Percentiles rank a stretch among this genome's conserved stretches.
phyloP scores from a whole-genome alignment of 2,888 invertebrate genomes.

The Priocnemis perturbator region DNA sequence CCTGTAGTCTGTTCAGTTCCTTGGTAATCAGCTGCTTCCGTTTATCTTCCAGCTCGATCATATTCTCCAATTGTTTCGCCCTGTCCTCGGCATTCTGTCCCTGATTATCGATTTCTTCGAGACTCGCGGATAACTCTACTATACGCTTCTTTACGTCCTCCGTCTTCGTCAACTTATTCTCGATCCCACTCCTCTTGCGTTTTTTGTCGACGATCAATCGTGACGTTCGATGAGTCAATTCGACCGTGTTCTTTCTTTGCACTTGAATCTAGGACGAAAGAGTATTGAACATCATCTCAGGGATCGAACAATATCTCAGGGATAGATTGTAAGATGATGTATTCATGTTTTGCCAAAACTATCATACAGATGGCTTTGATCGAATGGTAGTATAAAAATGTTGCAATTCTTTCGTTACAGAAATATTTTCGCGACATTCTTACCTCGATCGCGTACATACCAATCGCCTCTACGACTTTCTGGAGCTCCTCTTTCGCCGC shows the following conservation, averaged over 20 bases:
- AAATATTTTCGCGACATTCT: too few species aligned
- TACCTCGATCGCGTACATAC: slow-evolving; percentile 75
- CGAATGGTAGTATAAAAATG: too few species aligned
- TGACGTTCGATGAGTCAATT: slow-evolving; percentile 43
- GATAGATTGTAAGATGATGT: too few species aligned
- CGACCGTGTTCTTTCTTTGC: slow-evolving; percentile 50
- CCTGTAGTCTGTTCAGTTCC: slow-evolving; percentile 61
- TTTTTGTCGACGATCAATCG: slow-evolving; percentile 48
- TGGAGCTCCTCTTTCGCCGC: slow-evolving; percentile 69
- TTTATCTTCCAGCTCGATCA: slow-evolving; percentile 76
- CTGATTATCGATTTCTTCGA: slow-evolving; percentile 77
- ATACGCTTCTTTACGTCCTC: slow-evolving; percentile 69
- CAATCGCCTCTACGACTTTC: slow-evolving; percentile 69
- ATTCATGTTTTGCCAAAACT: too few species aligned
- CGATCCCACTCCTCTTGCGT: slow-evolving; percentile 45
- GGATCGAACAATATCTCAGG: too few species aligned
- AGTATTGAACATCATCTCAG: slow-evolving; percentile 1
- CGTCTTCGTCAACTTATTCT: slow-evolving; percentile 54
- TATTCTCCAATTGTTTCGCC: slow-evolving; percentile 79
- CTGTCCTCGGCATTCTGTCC: slow-evolving; percentile 79
- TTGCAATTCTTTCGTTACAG: too few species aligned
- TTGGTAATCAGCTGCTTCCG: slow-evolving; percentile 55
- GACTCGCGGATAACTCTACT: slow-evolving; percentile 75
- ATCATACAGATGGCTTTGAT: too few species aligned
- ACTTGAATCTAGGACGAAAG: slow-evolving; percentile 44